Evolutionary conservation across 1,140 invertebrate species (phyloP), one percentile per base, ranked within the genome.

Genomic region (Sitobion miscanthi): DNA sequence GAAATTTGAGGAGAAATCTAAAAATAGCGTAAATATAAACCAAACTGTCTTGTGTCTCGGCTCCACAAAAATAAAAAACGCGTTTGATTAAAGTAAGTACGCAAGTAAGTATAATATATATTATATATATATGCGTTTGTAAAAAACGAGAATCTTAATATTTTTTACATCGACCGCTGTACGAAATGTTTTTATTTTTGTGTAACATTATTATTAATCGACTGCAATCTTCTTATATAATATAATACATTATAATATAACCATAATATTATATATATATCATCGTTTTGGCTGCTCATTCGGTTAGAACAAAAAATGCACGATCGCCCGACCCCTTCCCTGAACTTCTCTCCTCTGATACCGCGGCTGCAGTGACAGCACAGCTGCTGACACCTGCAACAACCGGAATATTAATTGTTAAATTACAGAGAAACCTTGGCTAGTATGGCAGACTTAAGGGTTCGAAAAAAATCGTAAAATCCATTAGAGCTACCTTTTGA

Each of bases 1-100:
- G 87, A 54, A 89, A 89, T 54, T 54, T 54, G 87, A 89, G 49
- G n/a, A 20, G 49, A 89, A 89, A 54, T 89, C 47, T 89, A 89
- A 89, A 54, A 89, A 89, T 89, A 88, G 86, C 17, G 30, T 23
- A 52, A 52, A 88, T 30, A 88, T 87, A 45, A 17, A 69, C 11
- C 62, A 9, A n/a, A n/a, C 62, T 77, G 49, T 52, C 17, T 77
- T 77, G 14, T 20, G n/a, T 77, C 4, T 35, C 62, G 17, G 14
- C 14, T 77, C n/a, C 62, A n/a, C 4, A 20, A 77, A n/a, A 77
- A 77, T 77, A 77, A 77, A 69, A 77, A 77, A 42, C 14, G n/a
- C 17, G 30, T 77, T 77, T 6, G 17, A 77, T 77, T 77, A n/a
- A n/a, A 17, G 30, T 20, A 77, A 14, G 14, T 77, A 77, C 42